Conservation (phyloP, 2,888 invertebrate genomes). For the Meloe dianella region DNA sequence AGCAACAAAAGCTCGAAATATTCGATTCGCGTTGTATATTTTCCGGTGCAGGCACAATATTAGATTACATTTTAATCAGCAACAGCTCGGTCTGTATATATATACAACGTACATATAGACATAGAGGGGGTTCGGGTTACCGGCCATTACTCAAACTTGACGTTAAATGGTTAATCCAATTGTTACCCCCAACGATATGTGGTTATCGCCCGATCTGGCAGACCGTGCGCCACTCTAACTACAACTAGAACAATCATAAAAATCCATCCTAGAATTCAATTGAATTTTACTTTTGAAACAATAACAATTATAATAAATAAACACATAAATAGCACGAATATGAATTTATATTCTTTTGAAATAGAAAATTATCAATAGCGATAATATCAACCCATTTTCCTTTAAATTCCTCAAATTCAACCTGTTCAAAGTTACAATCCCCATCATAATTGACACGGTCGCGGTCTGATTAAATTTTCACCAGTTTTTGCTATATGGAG, state of each 20-base stretch:
- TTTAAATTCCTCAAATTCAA: slow-evolving; percentile 17
- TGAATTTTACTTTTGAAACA: slow-evolving; percentile 9
- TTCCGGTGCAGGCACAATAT: slow-evolving; percentile 57
- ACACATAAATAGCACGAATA: not conserved
- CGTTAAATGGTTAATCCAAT: slow-evolving; percentile 62
- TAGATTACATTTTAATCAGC: slow-evolving; percentile 64
- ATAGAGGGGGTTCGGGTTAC: slow-evolving; percentile 53
- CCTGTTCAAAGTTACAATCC: slow-evolving; percentile 17
- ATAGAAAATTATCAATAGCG: no score
- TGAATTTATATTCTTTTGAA: slow-evolving; percentile 47
- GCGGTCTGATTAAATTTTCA: slow-evolving; percentile 38
- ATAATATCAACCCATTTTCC: not conserved
- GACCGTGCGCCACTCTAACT: slow-evolving; percentile 36
- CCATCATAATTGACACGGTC: slow-evolving; percentile 36
- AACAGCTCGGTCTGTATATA: slow-evolving; percentile 47
- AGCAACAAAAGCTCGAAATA: slow-evolving; percentile 47
- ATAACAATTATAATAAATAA: not conserved
- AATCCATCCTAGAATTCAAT: slow-evolving; percentile 29
- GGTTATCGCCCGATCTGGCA: slow-evolving; percentile 57
- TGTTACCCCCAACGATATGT: slow-evolving; percentile 59
- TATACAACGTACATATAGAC: slow-evolving; percentile 36
- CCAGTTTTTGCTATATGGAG: slow-evolving; percentile 32
- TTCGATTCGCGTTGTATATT: slow-evolving; percentile 55
- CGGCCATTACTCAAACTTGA: slow-evolving; percentile 62
- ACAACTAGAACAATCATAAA: not conserved